Base-by-base conservation (phyloP, 2,797 vertebrate species). In the Spatula clypeata region DNA sequence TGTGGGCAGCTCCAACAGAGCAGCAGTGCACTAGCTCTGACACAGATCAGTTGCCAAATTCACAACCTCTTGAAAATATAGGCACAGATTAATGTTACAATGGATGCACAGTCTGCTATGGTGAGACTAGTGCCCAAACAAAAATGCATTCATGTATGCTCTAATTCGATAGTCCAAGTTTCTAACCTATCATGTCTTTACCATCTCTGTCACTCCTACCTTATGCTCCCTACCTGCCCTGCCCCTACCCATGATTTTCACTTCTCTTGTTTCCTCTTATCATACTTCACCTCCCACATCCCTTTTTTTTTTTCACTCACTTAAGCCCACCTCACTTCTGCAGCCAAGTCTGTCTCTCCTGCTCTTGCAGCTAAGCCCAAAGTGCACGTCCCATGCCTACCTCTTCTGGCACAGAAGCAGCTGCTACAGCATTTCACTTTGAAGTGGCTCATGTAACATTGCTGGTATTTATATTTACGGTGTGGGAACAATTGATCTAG, bases 371-470 rank as follows among this genome's bases (percentile, higher is more conserved):
- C 53, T 57, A 2, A 77, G 72, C 34, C 74, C 57, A 36, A 11
- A 55, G 64, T 9, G 15, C 45, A 18, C 0, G 0, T 76, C 65
- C 83, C 36, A 14, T 6, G 2, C 36, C 65, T 29, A 1, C 60
- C 38, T 47, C 60, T 49, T 32, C 47, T 62, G 67, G 38, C 1
- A 0, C 86, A 58, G 3, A 2, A 42, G 67, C 38, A 61, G 69
- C 47, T 40, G 53, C 72, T 83, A 71, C 65, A 81, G 71, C 60
- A 6, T 45, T 8, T 34, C 0, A 0, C 49, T 54, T 14, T 3
- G 5, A 32, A 80, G 65, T 8, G 26, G 12, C 54, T 32, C 23
- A 3, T 6, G 45, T 6, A 65, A 21, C 40, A 8, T 62, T 47
- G 75, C 65, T 81, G 54, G 13, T 94, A 34, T 88, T 92, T 95